These are phyloP conservation scores for Sceloporus undulatus DNA, from an alignment of 2,113 vertebrate species.

Conservation along the genomic window DNA sequence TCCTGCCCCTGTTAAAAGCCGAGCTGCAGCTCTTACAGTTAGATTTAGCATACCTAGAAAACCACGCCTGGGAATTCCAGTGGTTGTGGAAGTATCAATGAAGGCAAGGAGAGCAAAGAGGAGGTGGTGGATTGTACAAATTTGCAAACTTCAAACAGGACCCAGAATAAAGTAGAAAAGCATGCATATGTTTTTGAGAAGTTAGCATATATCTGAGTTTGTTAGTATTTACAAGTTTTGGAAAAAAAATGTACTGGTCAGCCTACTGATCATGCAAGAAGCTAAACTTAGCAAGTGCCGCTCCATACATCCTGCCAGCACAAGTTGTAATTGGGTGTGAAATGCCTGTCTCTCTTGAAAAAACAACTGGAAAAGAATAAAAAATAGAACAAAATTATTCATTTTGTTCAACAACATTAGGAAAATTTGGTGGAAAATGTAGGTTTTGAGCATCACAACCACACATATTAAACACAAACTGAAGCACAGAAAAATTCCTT, in stretches of 20 bases:
- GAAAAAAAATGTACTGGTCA: not conserved
- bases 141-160: not conserved
- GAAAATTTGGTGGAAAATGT: not conserved
- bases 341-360: conserved; percentile 10
- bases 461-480: not conserved
- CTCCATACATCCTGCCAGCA: conserved; percentile 21
- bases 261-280: not conserved
- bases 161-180: not conserved
- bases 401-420: conserved; percentile 4
- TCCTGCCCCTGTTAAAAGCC: too few species aligned
- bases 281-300: conserved; percentile 8
- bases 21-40: too few species aligned
- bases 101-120: not conserved
- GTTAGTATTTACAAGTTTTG: conserved; percentile 12
- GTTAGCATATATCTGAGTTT: not conserved
- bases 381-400: not conserved
- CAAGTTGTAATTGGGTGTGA: conserved; percentile 23
- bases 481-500: not conserved
- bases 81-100: not conserved
- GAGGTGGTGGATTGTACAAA: not conserved
- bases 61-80: not conserved
- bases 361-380: conserved; percentile 25
- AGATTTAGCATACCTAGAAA: not conserved
- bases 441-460: not conserved
- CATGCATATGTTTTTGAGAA: not conserved